These are phyloP conservation scores for Acanthis flammea DNA, from an alignment of 2,797 vertebrate species.

Conservation along the genomic window DNA sequence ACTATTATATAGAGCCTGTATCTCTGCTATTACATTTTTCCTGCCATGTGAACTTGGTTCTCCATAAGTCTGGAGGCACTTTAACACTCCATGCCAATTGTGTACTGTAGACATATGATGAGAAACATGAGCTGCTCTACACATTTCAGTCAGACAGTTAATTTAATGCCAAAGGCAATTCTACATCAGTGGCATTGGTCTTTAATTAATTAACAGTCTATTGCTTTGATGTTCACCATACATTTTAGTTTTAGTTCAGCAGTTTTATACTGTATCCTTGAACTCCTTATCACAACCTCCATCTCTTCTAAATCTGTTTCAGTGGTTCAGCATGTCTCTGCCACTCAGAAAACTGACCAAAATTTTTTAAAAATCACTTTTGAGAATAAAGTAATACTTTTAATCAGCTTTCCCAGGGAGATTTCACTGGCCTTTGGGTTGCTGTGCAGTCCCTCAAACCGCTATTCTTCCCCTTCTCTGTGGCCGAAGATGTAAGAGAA, in stretches of 20 bases:
- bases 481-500: background rate
- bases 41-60: background rate
- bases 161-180: background rate
- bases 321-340: background rate
- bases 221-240: background rate
- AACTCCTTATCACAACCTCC: background rate
- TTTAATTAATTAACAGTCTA: background rate
- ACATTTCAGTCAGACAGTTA: background rate
- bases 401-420: slow-evolving; percentile 51
- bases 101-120: background rate
- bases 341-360: background rate
- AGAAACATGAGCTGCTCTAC: background rate
- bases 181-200: background rate
- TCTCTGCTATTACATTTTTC: background rate
- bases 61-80: background rate
- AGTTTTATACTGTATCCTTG: background rate
- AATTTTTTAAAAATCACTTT: background rate
- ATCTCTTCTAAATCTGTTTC: background rate
- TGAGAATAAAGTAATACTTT: background rate
- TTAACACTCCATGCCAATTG: background rate
- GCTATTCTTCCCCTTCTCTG: slow-evolving; percentile 45
- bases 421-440: slow-evolving; percentile 45
- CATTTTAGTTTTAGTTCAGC: background rate
- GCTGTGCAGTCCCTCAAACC: background rate
- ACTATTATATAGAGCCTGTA: background rate